A percentile compares a stretch with the other conserved stretches of the same genome.
phyloP scores from a whole-genome alignment of 2,888 invertebrate species.

The Oligia strigilis region DNA sequence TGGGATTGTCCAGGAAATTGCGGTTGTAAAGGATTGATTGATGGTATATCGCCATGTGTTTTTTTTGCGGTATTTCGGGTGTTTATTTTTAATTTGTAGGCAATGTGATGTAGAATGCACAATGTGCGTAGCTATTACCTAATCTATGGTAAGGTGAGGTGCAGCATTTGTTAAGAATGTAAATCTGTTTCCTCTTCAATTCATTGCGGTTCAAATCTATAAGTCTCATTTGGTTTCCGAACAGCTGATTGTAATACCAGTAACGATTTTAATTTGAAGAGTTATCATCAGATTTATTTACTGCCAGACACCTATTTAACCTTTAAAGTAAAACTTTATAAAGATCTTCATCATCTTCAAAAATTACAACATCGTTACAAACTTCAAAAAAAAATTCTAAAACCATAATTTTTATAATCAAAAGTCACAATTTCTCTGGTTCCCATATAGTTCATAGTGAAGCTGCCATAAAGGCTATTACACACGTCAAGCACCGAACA shows the following conservation, averaged over 20 bases:
- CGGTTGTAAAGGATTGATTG: constrained; percentile 58
- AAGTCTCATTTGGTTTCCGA: not conserved
- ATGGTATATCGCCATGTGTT: constrained; percentile 50
- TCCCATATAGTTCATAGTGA: constrained; percentile 68
- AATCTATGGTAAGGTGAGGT: constrained; percentile 8
- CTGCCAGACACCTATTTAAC: not conserved
- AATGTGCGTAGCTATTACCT: constrained; percentile 13
- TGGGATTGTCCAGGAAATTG: constrained; percentile 61
- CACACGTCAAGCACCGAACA: constrained; percentile 75
- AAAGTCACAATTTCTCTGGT: constrained; percentile 50
- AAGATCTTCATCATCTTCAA: not conserved
- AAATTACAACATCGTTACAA: constrained; percentile 15
- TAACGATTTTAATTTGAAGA: not conserved
- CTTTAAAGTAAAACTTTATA: not conserved
- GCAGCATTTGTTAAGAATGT: constrained; percentile 12
- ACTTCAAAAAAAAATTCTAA: constrained; percentile 41
- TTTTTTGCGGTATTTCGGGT: constrained; percentile 18
- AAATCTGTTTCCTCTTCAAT: constrained; percentile 17
- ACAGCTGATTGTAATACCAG: not conserved
- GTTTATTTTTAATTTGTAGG: constrained; percentile 41
- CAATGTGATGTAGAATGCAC: constrained; percentile 30
- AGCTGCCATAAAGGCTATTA: constrained; percentile 71
- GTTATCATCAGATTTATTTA: not conserved
- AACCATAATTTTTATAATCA: constrained; percentile 41
- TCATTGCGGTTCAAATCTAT: not conserved